Evolutionary conservation across 2,113 vertebrate genomes (phyloP), one percentile per base, ranked within the genome.

Genomic region (Pterophyllum scalare): DNA sequence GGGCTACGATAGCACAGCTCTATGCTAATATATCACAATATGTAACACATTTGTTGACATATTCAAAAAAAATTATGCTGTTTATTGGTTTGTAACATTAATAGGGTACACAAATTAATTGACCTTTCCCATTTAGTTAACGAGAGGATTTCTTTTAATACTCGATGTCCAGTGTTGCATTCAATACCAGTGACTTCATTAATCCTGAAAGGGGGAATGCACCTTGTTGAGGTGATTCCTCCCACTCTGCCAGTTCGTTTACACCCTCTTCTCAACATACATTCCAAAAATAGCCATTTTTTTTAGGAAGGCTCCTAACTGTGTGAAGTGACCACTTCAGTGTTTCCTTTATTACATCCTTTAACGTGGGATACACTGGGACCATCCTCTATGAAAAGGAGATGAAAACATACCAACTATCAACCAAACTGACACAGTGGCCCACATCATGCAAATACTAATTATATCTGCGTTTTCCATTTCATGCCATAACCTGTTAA

Each of bases 261-360:
- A 40, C 11, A 12, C 12, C 38, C 10, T 12, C 64, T 67, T 67
- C 4, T 26, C 10, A 3, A 4, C 14, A 22, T 46, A 6, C 38
- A 8, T 14, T 19, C 22, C 38, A 14, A 46, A 65, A 46, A 0
- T 26, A 46, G 24, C 0, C 1, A 0, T 8, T 22, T 64, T 64
- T 64, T 5, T 0, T 2, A 22, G 20, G 12, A 14, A 64, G 61
- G 0, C 38, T 64, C 0, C 0, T 38, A 22, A 67, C 43, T 0
- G 43, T 65, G 4, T 46, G 62, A 67, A 46, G 10, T 46, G 22
- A 67, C 17, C 0, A 0, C 17, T 26, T 46, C 38, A 46, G 10
- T 46, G 8, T 22, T 67, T 65, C 7, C 7, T 65, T 65, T 43
- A 65, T 65, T 15, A 43, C 40, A 24, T 65, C 62, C 4, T 14